Evolutionary conservation across 2,113 vertebrate genomes (phyloP).

Genomic region (Apeltes quadracus): DNA sequence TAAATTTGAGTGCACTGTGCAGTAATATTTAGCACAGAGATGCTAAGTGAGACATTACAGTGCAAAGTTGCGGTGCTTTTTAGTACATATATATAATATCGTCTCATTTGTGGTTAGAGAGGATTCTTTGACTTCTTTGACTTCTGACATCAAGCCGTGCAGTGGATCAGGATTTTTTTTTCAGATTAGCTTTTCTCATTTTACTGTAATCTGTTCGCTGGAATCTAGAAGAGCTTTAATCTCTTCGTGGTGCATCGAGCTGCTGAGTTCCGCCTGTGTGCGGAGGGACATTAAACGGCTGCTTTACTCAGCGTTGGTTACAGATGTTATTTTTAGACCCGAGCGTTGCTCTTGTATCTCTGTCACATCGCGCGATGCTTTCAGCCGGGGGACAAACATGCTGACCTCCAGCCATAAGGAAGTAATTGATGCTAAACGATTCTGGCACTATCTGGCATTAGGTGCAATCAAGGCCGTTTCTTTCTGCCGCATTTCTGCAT

Average conservation of each 20-base stretch:
- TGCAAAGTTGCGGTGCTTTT: background rate
- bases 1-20: background rate
- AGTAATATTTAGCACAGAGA: background rate
- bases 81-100: background rate
- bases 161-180: constrained; percentile 18
- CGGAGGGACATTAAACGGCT: constrained; percentile 32
- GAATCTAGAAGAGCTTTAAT: constrained; percentile 41
- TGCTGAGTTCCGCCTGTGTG: constrained; percentile 18
- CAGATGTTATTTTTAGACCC: constrained; percentile 61
- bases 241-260: constrained; percentile 1
- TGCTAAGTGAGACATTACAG: background rate
- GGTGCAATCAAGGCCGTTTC: constrained; percentile 2
- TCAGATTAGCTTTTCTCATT: constrained; percentile 30
- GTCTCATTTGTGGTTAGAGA: background rate
- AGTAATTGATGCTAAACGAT: constrained; percentile 69
- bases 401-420: constrained; percentile 67
- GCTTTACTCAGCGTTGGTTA: constrained; percentile 12
- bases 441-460: constrained; percentile 42
- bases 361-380: constrained; percentile 42
- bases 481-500: constrained; percentile 24
- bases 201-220: constrained; percentile 31
- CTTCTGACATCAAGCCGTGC: background rate
- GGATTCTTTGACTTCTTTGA: constrained; percentile 10
- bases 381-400: constrained; percentile 43
- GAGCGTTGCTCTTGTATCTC: constrained; percentile 41